Evolutionary conservation across 2,888 invertebrate species (phyloP).

Genomic region (Drosophila macrospina): DNA sequence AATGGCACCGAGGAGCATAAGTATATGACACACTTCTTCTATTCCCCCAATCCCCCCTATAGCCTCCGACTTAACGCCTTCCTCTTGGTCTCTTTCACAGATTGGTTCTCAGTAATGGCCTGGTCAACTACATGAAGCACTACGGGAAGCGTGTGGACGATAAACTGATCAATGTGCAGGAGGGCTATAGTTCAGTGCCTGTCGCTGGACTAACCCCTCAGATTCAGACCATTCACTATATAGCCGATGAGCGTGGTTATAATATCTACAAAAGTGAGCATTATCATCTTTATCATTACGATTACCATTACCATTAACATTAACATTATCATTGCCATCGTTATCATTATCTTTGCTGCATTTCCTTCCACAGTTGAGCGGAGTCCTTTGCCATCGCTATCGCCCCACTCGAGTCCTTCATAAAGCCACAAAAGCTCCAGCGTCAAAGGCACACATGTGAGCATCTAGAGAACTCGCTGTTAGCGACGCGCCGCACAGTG

Average conservation of each 20-base stretch:
- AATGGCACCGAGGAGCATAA: slow-evolving; percentile 80
- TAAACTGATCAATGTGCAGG: slow-evolving; percentile 70
- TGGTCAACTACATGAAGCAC: slow-evolving; percentile 78
- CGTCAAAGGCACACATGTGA: slow-evolving; percentile 36
- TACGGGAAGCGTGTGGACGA: slow-evolving; percentile 65
- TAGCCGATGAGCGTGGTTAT: slow-evolving; percentile 78
- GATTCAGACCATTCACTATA: slow-evolving; percentile 73
- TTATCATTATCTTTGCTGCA: slow-evolving; percentile 5
- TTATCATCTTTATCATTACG: no score
- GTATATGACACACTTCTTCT: slow-evolving; percentile 49
- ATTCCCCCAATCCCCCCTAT: not conserved
- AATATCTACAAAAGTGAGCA: slow-evolving; percentile 69
- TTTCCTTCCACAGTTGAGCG: slow-evolving; percentile 55
- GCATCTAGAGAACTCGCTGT: slow-evolving; percentile 4
- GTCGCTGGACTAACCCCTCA: slow-evolving; percentile 48
- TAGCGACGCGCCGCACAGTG: slow-evolving; percentile 43
- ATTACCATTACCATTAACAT: slow-evolving; percentile 4
- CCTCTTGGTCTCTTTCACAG: slow-evolving; percentile 37
- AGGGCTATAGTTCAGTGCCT: slow-evolving; percentile 79
- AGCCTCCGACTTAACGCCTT: not conserved
- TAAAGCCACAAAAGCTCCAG: slow-evolving; percentile 40
- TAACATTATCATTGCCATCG: slow-evolving; percentile 18
- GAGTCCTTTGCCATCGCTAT: slow-evolving; percentile 47
- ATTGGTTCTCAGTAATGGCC: slow-evolving; percentile 76
- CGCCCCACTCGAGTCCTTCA: slow-evolving; percentile 42